Percentiles rank a stretch among this genome's conserved stretches.
Conservation (phyloP, 2,113 vertebrate genomes). For the Struthidea cinerea region DNA sequence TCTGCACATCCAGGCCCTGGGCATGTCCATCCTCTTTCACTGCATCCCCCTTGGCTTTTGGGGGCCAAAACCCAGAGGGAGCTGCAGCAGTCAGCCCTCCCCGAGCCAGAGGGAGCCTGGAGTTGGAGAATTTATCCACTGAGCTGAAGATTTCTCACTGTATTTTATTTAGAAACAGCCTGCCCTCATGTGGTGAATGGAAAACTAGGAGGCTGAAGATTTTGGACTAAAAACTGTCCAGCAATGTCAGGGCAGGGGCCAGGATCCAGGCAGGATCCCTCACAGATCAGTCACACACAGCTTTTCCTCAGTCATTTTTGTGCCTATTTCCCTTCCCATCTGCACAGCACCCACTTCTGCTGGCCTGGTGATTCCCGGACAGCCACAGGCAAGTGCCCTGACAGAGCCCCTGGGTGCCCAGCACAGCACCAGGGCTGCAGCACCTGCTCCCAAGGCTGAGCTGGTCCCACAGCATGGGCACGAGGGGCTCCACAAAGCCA, state of each 20-base stretch:
- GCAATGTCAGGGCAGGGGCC: neutral
- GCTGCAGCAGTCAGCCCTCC: neutral
- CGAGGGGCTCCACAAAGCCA: neutral
- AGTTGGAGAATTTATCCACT: neutral
- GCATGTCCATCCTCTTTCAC: rapidly evolving
- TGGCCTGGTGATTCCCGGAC: neutral
- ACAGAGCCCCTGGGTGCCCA: neutral
- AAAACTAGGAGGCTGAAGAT: neutral
- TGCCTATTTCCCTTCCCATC: neutral
- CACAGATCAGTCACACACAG: neutral
- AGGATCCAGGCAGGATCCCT: neutral
- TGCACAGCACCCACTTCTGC: neutral
- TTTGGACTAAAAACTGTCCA: neutral
- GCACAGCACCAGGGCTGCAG: neutral
- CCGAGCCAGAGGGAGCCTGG: neutral
- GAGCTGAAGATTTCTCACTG: neutral
- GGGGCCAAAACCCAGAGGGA: neutral
- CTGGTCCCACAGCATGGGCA: neutral
- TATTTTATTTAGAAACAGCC: conserved; percentile 63
- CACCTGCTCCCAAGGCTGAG: rapidly evolving
- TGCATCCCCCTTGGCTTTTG: rapidly evolving
- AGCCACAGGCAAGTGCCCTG: neutral
- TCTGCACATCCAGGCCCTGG: neutral
- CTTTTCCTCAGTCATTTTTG: neutral
- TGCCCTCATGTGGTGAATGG: conserved; percentile 71